Base-by-base conservation (phyloP, 2,113 vertebrate genomes). In the Zeus faber region DNA sequence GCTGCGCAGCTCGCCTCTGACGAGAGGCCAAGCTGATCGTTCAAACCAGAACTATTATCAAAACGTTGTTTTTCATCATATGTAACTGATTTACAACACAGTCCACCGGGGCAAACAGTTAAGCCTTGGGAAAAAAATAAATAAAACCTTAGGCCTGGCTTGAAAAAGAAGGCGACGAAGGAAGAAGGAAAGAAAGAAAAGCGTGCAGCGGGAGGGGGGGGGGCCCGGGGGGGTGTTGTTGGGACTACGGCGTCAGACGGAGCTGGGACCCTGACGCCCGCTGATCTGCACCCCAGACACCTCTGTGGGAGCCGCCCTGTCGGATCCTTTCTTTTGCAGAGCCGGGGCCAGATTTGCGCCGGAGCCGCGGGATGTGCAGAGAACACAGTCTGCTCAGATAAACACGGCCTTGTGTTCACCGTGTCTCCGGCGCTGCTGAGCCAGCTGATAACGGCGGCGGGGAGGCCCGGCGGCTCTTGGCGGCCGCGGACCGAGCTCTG, bases 321-420 rank as follows among this genome's bases (percentile, higher is more conserved):
- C 24, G 68, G n/a, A 77, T 78, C 85, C 81, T 91, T 91, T 90
- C 85, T 81, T 82, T 75, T 90, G 89, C 87, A 89, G 89, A 89
- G 87, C 89, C 87, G 67, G 80, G 80, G 49, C 74, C 88, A n/a
- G 91, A 92, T 92, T 90, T 89, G 88, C 89, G 84, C n/a, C 89
- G 92, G 91, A 86, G 89, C 79, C 76, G 85, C 83, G 86, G 87
- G 85, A 83, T 72, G 85, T 44, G 86, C 89, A 88, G 83, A 87
- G 89, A 90, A 91, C 80, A 88, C 86, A 86, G 87, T 89, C 88
- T 83, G 86, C 86, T 53, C 85, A 90, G 91, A 95, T 93, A 93
- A 94, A 93, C 92, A 90, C 27, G 47, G 78, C 88, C 91, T 91
- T 92, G 92, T 93, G n/a, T 92, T 91, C 89, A 88, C 88, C 70